phyloP scores from a whole-genome alignment of 2,113 vertebrate genomes.

The Hyla sarda region DNA sequence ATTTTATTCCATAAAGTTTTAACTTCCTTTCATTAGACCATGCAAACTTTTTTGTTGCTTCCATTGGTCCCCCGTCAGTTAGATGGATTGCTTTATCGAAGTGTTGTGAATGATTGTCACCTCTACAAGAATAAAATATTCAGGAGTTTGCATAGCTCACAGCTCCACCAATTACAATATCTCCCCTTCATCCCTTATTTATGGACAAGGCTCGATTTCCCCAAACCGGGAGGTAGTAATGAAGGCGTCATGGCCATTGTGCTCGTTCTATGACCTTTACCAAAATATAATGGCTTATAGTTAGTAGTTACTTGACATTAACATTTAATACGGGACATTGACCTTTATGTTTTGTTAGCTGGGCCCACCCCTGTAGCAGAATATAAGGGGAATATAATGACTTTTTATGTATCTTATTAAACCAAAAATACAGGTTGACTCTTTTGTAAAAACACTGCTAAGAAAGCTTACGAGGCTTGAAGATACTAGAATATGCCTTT shows the following conservation, averaged over 20 bases:
- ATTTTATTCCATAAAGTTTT: not conserved
- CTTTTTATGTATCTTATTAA: not conserved
- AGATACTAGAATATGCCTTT: not conserved
- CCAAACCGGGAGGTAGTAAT: not conserved
- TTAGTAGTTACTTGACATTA: not conserved
- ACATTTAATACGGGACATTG: constrained; percentile 4
- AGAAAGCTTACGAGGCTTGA: not conserved
- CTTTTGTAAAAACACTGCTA: not conserved
- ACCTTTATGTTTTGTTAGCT: not conserved
- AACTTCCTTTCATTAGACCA: not conserved
- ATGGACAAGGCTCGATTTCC: constrained; percentile 1
- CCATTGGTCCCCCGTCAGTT: not conserved
- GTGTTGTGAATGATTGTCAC: constrained; percentile 36
- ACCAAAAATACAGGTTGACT: not conserved
- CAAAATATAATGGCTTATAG: not conserved
- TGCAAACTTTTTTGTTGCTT: constrained; percentile 18
- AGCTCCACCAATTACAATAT: constrained; percentile 14
- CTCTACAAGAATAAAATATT: constrained; percentile 33
- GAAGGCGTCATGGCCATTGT: not conserved
- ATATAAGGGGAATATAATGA: not conserved
- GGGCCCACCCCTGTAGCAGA: not conserved
- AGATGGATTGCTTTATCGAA: constrained; percentile 32
- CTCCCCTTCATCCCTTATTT: constrained; percentile 34
- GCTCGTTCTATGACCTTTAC: not conserved
- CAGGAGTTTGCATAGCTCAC: constrained; percentile 15